Evolutionary conservation across 2,888 invertebrate genomes (phyloP).

Genomic region (Orchesella flavescens): DNA sequence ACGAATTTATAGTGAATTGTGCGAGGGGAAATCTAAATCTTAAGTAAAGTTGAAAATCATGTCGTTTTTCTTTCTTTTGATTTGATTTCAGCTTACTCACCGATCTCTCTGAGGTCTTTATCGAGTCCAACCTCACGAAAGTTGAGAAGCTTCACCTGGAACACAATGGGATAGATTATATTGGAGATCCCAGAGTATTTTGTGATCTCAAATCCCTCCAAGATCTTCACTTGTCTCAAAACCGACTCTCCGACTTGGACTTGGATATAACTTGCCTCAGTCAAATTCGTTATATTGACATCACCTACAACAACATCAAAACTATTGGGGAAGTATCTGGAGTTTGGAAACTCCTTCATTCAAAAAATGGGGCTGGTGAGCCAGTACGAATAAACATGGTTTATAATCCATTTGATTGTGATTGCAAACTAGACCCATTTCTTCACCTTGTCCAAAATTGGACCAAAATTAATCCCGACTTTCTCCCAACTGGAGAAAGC

Average conservation of each 20-base stretch:
- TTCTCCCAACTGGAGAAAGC: constrained; percentile 76
- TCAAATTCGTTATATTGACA: constrained; percentile 81
- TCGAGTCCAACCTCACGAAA: constrained; percentile 79
- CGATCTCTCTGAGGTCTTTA: constrained; percentile 83
- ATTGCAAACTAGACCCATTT: constrained; percentile 77
- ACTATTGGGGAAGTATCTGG: constrained; percentile 76
- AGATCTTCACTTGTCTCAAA: constrained; percentile 82
- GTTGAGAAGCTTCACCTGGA: constrained; percentile 83
- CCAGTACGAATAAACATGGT: constrained; percentile 77
- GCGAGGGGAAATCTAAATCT: too few relatives aligned
- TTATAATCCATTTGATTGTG: constrained; percentile 82
- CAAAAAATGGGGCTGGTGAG: constrained; percentile 72
- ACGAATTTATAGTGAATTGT: too few relatives aligned
- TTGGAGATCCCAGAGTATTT: constrained; percentile 81
- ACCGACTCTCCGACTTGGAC: constrained; percentile 75
- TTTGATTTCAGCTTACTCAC: constrained; percentile 61
- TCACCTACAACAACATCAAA: constrained; percentile 81
- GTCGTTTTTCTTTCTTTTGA: neutral
- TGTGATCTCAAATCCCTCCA: constrained; percentile 81
- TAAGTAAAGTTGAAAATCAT: too few relatives aligned
- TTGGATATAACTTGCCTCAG: constrained; percentile 81
- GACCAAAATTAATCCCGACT: constrained; percentile 56
- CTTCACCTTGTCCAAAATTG: constrained; percentile 79
- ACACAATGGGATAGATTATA: constrained; percentile 83
- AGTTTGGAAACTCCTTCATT: constrained; percentile 63